Evolutionary conservation across 2,113 vertebrate species (phyloP).

Genomic region (Pardalotus punctatus): DNA sequence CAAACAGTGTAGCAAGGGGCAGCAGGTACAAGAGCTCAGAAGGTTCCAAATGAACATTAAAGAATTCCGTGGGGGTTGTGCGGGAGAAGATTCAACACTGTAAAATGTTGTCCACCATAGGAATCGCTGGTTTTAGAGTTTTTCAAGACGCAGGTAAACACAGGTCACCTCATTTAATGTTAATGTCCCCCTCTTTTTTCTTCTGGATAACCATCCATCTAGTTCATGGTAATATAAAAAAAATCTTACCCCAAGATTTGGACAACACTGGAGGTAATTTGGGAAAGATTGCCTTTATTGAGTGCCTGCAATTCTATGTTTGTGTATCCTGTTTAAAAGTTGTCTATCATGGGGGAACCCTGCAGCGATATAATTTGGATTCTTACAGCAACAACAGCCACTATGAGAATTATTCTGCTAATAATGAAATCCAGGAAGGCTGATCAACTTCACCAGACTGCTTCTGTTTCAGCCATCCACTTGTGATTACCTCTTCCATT

Average conservation of each 20-base stretch:
- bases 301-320: not conserved
- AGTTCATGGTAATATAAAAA: not conserved
- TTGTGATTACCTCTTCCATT: not conserved
- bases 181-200: not conserved
- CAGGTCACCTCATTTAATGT: not conserved
- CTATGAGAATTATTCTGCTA: not conserved
- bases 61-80: fast-evolving
- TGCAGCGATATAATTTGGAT: not conserved
- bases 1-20: not conserved
- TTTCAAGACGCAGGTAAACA: not conserved
- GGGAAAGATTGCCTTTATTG: not conserved
- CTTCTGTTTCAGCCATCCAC: not conserved
- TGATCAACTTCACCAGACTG: not conserved
- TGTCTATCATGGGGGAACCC: not conserved
- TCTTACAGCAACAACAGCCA: not conserved
- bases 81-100: not conserved
- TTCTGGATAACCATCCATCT: not conserved
- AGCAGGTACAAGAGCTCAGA: not conserved
- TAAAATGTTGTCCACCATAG: not conserved
- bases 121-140: not conserved
- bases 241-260: not conserved
- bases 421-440: not conserved
- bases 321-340: not conserved
- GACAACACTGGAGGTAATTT: not conserved
- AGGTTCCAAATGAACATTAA: not conserved